phyloP scores from a whole-genome alignment of 2,113 vertebrate genomes.

The Trichomycterus rosablanca region DNA sequence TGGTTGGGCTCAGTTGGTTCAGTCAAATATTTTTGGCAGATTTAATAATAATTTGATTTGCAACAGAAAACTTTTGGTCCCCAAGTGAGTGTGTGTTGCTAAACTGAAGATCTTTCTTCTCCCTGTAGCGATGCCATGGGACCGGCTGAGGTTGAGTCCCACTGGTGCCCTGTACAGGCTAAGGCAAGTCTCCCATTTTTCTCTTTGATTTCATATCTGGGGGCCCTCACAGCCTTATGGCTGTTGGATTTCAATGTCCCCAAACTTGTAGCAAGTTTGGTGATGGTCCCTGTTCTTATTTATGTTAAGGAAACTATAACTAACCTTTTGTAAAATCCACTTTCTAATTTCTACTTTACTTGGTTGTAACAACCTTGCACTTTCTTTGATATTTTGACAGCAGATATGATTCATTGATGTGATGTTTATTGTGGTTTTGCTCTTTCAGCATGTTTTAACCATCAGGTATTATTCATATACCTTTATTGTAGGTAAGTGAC shows the following conservation, averaged over 20 bases:
- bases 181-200: slow-evolving; percentile 94
- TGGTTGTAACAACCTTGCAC: too few species aligned
- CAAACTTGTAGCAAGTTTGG: slow-evolving; percentile 99
- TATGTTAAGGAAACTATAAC: slow-evolving; percentile 58
- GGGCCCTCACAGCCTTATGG: slow-evolving; percentile 89
- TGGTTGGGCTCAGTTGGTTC: too few species aligned
- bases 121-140: slow-evolving; percentile 96
- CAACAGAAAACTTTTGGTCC: slow-evolving; percentile 51
- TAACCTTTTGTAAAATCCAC: too few species aligned
- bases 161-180: slow-evolving; percentile 98
- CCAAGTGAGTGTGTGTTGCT: slow-evolving; percentile 76
- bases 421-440: neutral
- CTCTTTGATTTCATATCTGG: slow-evolving; percentile 59
- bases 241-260: slow-evolving; percentile 93
- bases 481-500: neutral
- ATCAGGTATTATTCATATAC: neutral
- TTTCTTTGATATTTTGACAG: neutral
- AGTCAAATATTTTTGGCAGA: too few species aligned
- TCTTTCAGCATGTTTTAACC: neutral
- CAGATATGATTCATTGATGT: neutral
- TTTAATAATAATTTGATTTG: slow-evolving; percentile 68
- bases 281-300: slow-evolving; percentile 89
- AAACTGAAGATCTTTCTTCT: slow-evolving; percentile 97
- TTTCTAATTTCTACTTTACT: too few species aligned
- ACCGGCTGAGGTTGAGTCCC: slow-evolving; percentile 98